A percentile compares a stretch with the other conserved stretches of the same genome.
These are phyloP conservation scores for Hippocampus comes DNA, from an alignment of 2,113 vertebrate genomes.

Conservation along the genomic window DNA sequence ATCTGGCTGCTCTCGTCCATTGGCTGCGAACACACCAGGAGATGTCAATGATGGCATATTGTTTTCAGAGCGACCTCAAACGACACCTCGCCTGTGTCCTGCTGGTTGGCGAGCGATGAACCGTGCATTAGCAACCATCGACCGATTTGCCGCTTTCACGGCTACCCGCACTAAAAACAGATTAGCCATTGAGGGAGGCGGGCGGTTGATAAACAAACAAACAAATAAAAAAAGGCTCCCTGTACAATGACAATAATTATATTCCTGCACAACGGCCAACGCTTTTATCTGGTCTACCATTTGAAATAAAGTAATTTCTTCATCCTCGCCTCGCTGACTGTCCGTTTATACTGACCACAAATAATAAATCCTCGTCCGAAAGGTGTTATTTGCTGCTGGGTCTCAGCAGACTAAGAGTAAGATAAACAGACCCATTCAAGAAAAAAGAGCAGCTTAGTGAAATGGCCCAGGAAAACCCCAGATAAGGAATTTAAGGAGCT, in stretches of 20 bases:
- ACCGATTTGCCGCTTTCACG: not conserved
- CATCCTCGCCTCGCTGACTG: not conserved
- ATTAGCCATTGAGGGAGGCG: not conserved
- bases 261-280: not conserved
- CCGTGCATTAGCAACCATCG: not conserved
- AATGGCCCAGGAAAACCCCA: not conserved
- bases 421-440: not conserved
- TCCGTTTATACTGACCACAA: not conserved
- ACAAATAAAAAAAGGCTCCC: not conserved
- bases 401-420: not conserved
- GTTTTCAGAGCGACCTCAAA: not conserved
- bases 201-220: not conserved
- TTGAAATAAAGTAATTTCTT: not conserved
- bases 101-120: not conserved
- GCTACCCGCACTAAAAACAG: not conserved
- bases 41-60: not conserved
- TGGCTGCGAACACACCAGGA: conserved; percentile 66
- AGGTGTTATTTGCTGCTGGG: not conserved
- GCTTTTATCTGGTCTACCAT: not conserved
- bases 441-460: not conserved
- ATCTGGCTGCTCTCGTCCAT: conserved; percentile 98
- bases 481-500: not conserved
- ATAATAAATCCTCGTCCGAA: conserved; percentile 9
- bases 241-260: not conserved
- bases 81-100: not conserved